These are phyloP conservation scores for Danaus chrysippus DNA, from an alignment of 2,888 invertebrate species.

Conservation along the genomic window DNA sequence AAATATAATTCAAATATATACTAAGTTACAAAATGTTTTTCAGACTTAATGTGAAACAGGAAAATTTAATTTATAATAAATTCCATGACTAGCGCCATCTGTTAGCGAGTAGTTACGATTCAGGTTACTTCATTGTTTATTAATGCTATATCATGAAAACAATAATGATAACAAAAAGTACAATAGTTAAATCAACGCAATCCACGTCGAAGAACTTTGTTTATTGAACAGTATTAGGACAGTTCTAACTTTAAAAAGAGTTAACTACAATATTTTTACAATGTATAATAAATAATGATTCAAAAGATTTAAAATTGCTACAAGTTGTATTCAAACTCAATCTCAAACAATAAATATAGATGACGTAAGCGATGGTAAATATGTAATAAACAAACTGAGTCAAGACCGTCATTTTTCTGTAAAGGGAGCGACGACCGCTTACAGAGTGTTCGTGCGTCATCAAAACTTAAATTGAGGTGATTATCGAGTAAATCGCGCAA, in stretches of 20 bases:
- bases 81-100: slow-evolving; percentile 54
- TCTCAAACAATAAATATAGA: slow-evolving; percentile 34
- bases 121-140: background rate
- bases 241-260: too few species aligned
- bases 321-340: slow-evolving; percentile 17
- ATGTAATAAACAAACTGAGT: slow-evolving; percentile 59
- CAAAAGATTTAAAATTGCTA: slow-evolving; percentile 11
- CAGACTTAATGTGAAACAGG: background rate
- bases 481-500: background rate
- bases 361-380: slow-evolving; percentile 45
- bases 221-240: too few species aligned
- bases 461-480: slow-evolving; percentile 18
- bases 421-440: slow-evolving; percentile 69
- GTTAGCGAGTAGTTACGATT: slow-evolving; percentile 49
- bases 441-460: slow-evolving; percentile 49
- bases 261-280: too few species aligned
- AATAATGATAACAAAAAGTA: too few species aligned
- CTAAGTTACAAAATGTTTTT: too few species aligned
- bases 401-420: slow-evolving; percentile 55
- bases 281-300: background rate
- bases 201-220: too few species aligned
- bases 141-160: background rate
- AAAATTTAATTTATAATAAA: background rate
- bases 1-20: too few species aligned
- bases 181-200: too few species aligned